These are phyloP conservation scores for Thamnophis elegans DNA, from an alignment of 2,797 vertebrate genomes.

Conservation along the genomic window DNA sequence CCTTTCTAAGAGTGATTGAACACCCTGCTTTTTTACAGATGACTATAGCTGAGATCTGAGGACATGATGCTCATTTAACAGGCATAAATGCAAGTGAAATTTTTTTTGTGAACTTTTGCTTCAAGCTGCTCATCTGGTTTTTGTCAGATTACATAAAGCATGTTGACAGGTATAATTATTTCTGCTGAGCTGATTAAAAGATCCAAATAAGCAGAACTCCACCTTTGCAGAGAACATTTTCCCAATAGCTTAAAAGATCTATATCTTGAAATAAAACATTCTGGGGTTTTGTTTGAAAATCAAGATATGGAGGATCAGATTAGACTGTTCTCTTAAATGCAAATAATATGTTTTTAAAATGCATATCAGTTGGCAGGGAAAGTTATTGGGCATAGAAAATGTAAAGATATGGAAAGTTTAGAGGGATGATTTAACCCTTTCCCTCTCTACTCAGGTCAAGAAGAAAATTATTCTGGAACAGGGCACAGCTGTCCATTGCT, in stretches of 20 bases:
- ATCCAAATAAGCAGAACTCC: slow-evolving; percentile 8
- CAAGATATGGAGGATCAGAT: not conserved
- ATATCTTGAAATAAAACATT: slow-evolving; percentile 52
- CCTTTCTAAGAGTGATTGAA: slow-evolving; percentile 3
- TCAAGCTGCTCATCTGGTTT: slow-evolving; percentile 41
- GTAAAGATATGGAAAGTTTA: not conserved
- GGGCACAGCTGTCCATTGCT: not conserved
- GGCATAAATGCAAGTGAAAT: slow-evolving; percentile 34
- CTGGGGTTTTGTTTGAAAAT: slow-evolving; percentile 30
- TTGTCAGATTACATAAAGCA: slow-evolving; percentile 35
- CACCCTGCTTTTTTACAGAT: not conserved
- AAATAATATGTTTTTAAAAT: not conserved
- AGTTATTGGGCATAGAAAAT: not conserved
- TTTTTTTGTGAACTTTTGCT: not conserved
- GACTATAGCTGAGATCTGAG: slow-evolving; percentile 20
- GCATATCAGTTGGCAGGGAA: not conserved
- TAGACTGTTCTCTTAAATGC: not conserved
- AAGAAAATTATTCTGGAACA: not conserved
- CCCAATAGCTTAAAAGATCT: slow-evolving; percentile 41
- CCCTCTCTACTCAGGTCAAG: not conserved
- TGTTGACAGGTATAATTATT: slow-evolving; percentile 41
- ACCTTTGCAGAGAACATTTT: slow-evolving; percentile 46
- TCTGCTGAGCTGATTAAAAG: slow-evolving; percentile 18
- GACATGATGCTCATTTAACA: slow-evolving; percentile 17
- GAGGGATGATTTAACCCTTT: not conserved